Evolutionary conservation across 2,797 vertebrate species (phyloP), one percentile per base, ranked within the genome.

Genomic region (Lepidocolaptes lacrymiger): DNA sequence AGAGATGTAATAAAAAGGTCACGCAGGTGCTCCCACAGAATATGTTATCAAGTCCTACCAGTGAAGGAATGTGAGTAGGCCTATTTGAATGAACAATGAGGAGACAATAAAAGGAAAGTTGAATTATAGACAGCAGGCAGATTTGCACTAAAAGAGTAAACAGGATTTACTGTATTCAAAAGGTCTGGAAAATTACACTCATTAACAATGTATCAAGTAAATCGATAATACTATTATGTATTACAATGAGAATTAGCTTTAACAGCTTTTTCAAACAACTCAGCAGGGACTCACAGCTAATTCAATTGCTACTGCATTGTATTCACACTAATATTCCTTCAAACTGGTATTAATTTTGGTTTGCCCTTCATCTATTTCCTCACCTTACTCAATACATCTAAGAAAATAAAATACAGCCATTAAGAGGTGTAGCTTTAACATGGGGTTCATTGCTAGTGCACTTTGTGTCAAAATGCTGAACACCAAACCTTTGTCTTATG

Each of bases 1-100:
- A 96, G 55, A 95, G 80, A 91, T 89, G 55, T 78, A 91, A 91
- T 79, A 93, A 95, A 91, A 96, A 89, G 83, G 83, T 96, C 89
- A 93, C 0, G 0, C 85, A 95, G 88, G 78, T 95, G 89, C 63
- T 94, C 46, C 74, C 13, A 20, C 49, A 61, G 77, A 95, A 93
- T 84, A 63, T 39, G 56, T 87, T 95, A 93, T 94, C 71, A 58
- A 82, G 49, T 87, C 37, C 71, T 90, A 66, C 62, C 34, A 63
- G 63, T 63, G 63, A 77, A 94, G 83, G 93, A 95, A 95, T 81
- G 74, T 24, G 56, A 93, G 69, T 8, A 74, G 68, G n/a, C 43
- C 22, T 85, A 73, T 94, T 87, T 79, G 68, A 95, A 93, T 91
- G 83, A 91, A 77, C 80, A 95, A 86, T 82, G 49, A 88, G 34